phyloP scores from a whole-genome alignment of 2,113 vertebrate genomes.

The Thunnus thynnus region DNA sequence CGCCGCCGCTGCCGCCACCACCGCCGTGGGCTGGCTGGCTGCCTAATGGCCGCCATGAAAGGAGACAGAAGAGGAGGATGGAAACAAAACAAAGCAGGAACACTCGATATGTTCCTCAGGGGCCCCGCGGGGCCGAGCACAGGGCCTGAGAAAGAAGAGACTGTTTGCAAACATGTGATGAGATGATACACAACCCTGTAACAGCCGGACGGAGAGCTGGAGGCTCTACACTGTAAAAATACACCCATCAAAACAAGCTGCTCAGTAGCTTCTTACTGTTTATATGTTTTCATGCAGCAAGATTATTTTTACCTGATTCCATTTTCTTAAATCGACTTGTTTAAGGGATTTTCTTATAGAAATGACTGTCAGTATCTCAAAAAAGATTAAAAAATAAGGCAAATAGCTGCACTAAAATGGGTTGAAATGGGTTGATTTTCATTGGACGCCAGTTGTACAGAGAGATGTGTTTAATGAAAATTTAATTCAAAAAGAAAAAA shows the following conservation, averaged over 20 bases:
- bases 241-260: not conserved
- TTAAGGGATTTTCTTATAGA: no score
- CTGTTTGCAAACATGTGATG: conserved; percentile 2
- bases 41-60: conserved; percentile 44
- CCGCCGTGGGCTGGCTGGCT: not conserved
- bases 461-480: no score
- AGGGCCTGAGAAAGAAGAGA: conserved; percentile 34
- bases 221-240: conserved; percentile 6
- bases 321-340: no score
- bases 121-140: not conserved
- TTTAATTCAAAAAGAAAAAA: no score
- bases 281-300: no score
- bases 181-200: conserved; percentile 1
- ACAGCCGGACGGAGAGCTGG: not conserved
- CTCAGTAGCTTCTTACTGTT: no score
- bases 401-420: no score
- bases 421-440: no score
- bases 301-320: no score
- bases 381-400: no score
- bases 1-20: not conserved
- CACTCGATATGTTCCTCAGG: not conserved
- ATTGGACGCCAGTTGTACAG: no score
- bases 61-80: not conserved
- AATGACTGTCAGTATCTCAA: no score
- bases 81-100: conserved; percentile 23